A percentile compares a stretch with the other conserved stretches of the same genome.
Evolutionary conservation across 2,888 invertebrate species (phyloP).

Genomic region (Lithophane leautieri): DNA sequence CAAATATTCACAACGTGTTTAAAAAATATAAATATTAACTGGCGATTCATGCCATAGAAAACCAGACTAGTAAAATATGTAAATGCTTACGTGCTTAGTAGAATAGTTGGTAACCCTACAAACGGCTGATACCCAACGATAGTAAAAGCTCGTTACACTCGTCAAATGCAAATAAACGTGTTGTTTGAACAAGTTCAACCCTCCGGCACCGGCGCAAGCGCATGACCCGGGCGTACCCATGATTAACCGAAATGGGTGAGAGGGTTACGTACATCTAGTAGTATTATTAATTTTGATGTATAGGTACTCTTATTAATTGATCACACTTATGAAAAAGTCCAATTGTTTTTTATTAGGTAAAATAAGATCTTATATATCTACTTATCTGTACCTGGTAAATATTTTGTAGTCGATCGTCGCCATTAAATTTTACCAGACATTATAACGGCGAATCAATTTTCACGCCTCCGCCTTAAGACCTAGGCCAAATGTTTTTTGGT

Average conservation of each 20-base stretch:
- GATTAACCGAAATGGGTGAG: slow-evolving; percentile 54
- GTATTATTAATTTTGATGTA: slow-evolving; percentile 21
- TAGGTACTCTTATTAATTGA: neutral
- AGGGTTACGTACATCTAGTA: slow-evolving; percentile 23
- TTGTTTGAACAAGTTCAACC: slow-evolving; percentile 79
- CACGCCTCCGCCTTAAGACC: no score
- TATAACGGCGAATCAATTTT: no score
- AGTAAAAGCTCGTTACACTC: slow-evolving; percentile 83
- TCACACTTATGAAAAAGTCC: neutral
- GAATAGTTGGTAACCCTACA: slow-evolving; percentile 69
- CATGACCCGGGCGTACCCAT: slow-evolving; percentile 49
- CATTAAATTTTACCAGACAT: neutral
- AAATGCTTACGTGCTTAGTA: slow-evolving; percentile 28
- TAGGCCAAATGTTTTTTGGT: no score
- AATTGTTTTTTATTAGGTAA: neutral
- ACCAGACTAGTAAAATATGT: slow-evolving; percentile 28
- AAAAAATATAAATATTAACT: slow-evolving; percentile 19
- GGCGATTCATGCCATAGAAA: slow-evolving; percentile 21
- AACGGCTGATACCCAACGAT: slow-evolving; percentile 70
- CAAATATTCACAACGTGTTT: slow-evolving; percentile 22
- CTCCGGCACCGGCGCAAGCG: slow-evolving; percentile 63
- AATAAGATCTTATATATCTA: neutral
- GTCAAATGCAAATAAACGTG: slow-evolving; percentile 84
- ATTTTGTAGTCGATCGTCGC: neutral
- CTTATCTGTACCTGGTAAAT: neutral